Evolutionary conservation across 64 coral and sea anemone genomes (phyloP).

Genomic region (Pocillopora damicornis): DNA sequence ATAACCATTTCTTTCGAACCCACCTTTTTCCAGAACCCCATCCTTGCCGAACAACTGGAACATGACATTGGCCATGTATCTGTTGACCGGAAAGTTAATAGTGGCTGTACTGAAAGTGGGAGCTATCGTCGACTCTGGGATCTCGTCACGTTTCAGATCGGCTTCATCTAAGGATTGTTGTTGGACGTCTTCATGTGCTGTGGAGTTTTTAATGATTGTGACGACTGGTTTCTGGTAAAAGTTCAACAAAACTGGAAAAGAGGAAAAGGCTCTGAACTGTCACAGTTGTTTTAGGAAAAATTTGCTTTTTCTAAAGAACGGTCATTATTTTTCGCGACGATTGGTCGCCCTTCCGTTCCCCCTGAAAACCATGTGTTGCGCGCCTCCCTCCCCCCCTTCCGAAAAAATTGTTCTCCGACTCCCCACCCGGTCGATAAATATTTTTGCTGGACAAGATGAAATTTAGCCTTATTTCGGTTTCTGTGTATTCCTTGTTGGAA

Average conservation of each 20-base stretch:
- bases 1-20: slow-evolving; percentile 45
- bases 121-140: neutral
- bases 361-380: no score
- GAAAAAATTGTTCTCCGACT: no score
- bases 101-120: slow-evolving; percentile 15
- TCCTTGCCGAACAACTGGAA: slow-evolving; percentile 46
- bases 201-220: slow-evolving; percentile 16
- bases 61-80: slow-evolving; percentile 48
- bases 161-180: neutral
- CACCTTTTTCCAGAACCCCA: slow-evolving; percentile 52
- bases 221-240: slow-evolving; percentile 15
- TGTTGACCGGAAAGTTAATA: slow-evolving; percentile 34
- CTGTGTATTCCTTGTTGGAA: no score
- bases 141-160: slow-evolving; percentile 3
- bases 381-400: no score
- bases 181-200: neutral
- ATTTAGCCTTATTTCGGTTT: no score
- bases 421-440: no score
- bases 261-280: neutral
- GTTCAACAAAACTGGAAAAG: slow-evolving; percentile 7
- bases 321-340: no score
- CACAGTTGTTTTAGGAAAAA: no score
- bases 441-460: no score
- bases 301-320: no score
- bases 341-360: no score